Base-by-base conservation (phyloP, 2,113 vertebrate genomes). In the Oophaga pumilio region DNA sequence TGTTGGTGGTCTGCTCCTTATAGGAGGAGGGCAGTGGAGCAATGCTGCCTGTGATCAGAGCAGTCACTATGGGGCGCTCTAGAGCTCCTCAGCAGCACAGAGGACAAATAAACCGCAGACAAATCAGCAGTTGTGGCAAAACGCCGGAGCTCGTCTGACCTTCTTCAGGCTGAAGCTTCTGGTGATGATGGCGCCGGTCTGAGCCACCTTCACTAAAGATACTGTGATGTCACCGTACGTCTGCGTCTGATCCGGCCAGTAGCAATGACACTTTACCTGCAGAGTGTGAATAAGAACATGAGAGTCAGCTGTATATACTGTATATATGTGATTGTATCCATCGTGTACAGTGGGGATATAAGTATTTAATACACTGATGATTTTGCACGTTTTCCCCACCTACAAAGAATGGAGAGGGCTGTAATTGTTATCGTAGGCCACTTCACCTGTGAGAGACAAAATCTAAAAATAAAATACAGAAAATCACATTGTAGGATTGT, bases 261-360 rank as follows among this genome's bases (percentile, higher is more conserved):
- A 94, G 57, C 91, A 83, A 43, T 91, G 90, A 0, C 93, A 93
- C 78, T 94, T 94, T 17, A 81, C 80, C 93, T 94, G 89, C 73
- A 57, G 89, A 87, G 64, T 50, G 82, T 26, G 0, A 50, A 52
- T 6, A 74, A 8, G 6, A 43, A 28, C 20, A 5, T 22, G 0
- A 88, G 53, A 81, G 0, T 0, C 0, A 52, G 82, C 59, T 68
- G 76, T n/a, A 59, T 0, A 0, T 43, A 9, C 15, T 43, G 33
- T 43, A 43, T n/a, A n/a, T n/a, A n/a, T n/a, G n/a, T n/a, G n/a
- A n/a, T n/a, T n/a, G n/a, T n/a, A n/a, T n/a, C n/a, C n/a, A n/a
- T n/a, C n/a, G n/a, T n/a, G n/a, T n/a, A n/a, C n/a, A n/a, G n/a
- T n/a, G n/a, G n/a, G n/a, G n/a, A n/a, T n/a, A n/a, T n/a, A n/a